Evolutionary conservation across 2,888 invertebrate species (phyloP).

Genomic region (Drosophila gaucha): DNA sequence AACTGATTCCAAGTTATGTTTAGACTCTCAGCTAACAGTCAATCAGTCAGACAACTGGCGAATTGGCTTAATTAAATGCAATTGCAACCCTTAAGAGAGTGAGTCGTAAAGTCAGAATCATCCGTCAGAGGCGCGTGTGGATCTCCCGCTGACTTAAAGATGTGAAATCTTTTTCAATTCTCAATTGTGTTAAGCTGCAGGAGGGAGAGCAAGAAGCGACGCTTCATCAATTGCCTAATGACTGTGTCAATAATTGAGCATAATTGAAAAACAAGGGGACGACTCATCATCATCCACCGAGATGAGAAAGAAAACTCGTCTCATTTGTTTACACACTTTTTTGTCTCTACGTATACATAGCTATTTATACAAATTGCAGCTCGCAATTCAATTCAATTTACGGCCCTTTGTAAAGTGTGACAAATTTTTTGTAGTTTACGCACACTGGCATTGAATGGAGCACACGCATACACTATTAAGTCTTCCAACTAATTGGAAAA

Average conservation of each 20-base stretch:
- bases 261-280: conserved; percentile 75
- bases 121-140: conserved; percentile 68
- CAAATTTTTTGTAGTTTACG: conserved; percentile 29
- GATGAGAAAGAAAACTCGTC: conserved; percentile 26
- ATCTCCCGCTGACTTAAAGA: conserved; percentile 72
- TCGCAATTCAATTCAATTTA: conserved; percentile 39
- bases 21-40: conserved; percentile 1
- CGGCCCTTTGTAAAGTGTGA: conserved; percentile 38
- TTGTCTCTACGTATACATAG: conserved; percentile 29
- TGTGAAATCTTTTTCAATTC: conserved; percentile 54
- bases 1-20: conserved; percentile 42
- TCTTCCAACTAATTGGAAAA: conserved; percentile 48
- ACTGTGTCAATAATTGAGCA: conserved; percentile 78
- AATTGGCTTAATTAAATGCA: conserved; percentile 59
- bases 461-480: conserved; percentile 1
- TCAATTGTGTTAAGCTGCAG: conserved; percentile 41
- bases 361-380: conserved; percentile 10
- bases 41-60: conserved; percentile 29
- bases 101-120: conserved; percentile 13
- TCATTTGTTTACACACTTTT: conserved; percentile 72
- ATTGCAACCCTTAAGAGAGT: conserved; percentile 62
- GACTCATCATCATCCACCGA: conserved; percentile 46
- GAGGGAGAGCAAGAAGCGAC: conserved; percentile 20
- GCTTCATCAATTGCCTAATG: conserved; percentile 71
- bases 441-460: conserved; percentile 9